A percentile compares a stretch with the other conserved stretches of the same genome.
These are phyloP conservation scores for Clunio marinus DNA, from an alignment of 2,888 invertebrate genomes.

Conservation along the genomic window DNA sequence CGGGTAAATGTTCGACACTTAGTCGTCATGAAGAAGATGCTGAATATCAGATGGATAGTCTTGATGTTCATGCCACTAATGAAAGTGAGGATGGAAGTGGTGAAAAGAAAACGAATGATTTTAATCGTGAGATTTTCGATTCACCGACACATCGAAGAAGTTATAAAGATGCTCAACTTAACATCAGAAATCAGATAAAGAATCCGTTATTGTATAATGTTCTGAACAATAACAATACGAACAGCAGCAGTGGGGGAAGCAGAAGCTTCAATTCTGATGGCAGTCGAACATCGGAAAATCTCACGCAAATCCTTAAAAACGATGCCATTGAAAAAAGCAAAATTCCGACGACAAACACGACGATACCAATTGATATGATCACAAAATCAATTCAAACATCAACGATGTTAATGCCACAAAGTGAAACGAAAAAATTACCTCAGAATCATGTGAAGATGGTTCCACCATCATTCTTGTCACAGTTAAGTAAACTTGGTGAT, in stretches of 20 bases:
- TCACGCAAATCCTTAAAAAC: slow-evolving; percentile 44
- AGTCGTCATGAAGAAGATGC: slow-evolving; percentile 51
- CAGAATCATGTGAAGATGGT: slow-evolving; percentile 58
- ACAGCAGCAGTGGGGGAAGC: slow-evolving; percentile 48
- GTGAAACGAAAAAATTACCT: slow-evolving; percentile 45
- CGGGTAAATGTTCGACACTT: slow-evolving; percentile 51
- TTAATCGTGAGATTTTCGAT: slow-evolving; percentile 43
- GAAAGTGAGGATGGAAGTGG: slow-evolving; percentile 35
- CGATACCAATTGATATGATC: slow-evolving; percentile 57
- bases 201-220: slow-evolving; percentile 54
- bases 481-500: slow-evolving; percentile 60
- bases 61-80: slow-evolving; percentile 43
- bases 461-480: slow-evolving; percentile 66
- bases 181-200: slow-evolving; percentile 50
- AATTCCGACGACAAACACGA: slow-evolving; percentile 50
- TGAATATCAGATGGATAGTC: slow-evolving; percentile 46
- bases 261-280: slow-evolving; percentile 47
- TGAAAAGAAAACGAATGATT: slow-evolving; percentile 42
- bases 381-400: slow-evolving; percentile 76
- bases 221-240: slow-evolving; percentile 54
- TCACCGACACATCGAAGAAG: slow-evolving; percentile 41
- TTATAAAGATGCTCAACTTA: slow-evolving; percentile 42
- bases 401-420: slow-evolving; percentile 47
- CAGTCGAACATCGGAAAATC: slow-evolving; percentile 48
- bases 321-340: slow-evolving; percentile 9